Evolutionary conservation across 2,888 invertebrate species (phyloP).

Genomic region (Cosmopolites sordidus): DNA sequence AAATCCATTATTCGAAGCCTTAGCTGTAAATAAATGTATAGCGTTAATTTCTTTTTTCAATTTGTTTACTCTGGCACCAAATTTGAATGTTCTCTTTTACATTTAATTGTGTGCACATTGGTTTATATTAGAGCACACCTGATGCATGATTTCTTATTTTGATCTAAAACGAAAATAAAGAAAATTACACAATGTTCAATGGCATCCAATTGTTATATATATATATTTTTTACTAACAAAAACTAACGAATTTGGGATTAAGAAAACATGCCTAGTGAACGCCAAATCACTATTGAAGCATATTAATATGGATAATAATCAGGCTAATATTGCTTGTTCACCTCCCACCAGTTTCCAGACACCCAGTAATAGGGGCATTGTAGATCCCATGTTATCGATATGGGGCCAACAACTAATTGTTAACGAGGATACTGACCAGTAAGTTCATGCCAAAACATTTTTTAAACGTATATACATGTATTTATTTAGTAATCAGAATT

Average conservation of each 20-base stretch:
- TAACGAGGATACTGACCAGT: conserved; percentile 96
- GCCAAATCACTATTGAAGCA: too few relatives aligned
- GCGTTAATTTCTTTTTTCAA: conserved; percentile 2
- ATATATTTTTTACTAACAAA: neutral
- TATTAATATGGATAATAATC: neutral
- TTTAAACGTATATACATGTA: too few relatives aligned
- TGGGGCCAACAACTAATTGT: conserved; percentile 98
- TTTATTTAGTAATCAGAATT: too few relatives aligned
- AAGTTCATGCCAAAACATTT: conserved; percentile 54
- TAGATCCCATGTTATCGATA: conserved; percentile 97
- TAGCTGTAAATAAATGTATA: conserved; percentile 14
- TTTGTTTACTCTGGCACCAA: conserved; percentile 15
- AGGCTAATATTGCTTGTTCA: conserved; percentile 23
- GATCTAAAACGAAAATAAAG: too few relatives aligned
- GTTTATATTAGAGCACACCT: conserved; percentile 21
- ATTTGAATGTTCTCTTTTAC: conserved; percentile 13
- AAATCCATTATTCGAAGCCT: neutral
- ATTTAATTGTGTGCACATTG: conserved; percentile 12
- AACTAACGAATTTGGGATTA: too few relatives aligned
- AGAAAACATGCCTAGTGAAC: too few relatives aligned
- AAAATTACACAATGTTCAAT: too few relatives aligned
- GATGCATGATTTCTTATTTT: conserved; percentile 15
- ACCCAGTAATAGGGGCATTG: conserved; percentile 91
- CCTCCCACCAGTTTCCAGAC: conserved; percentile 66
- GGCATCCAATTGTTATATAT: too few relatives aligned